Conservation (phyloP, 2,888 invertebrate species). For the Agrochola macilenta region DNA sequence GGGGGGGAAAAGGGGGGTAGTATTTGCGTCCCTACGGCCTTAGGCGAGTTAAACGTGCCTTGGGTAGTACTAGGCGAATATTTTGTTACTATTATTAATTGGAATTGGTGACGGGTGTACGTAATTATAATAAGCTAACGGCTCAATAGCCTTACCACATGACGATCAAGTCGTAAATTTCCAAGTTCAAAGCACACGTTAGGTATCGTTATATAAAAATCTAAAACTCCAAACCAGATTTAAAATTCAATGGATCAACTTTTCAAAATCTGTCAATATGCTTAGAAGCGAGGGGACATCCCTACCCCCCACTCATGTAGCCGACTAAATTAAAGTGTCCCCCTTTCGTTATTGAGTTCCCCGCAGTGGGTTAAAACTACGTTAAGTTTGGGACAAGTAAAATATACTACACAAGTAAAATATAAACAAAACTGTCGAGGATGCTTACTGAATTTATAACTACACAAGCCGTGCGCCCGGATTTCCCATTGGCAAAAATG, state of each 20-base stretch:
- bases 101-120: neutral
- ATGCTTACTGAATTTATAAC: neutral
- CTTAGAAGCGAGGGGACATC: slow-evolving; percentile 39
- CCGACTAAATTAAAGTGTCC: slow-evolving; percentile 41
- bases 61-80: neutral
- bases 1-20: neutral
- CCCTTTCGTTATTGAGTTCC: slow-evolving; percentile 38
- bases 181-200: neutral
- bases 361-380: slow-evolving; percentile 24
- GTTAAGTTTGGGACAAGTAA: slow-evolving; percentile 22
- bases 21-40: neutral
- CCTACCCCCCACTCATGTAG: slow-evolving; percentile 24
- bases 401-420: slow-evolving; percentile 2
- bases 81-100: neutral
- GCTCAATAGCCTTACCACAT: neutral
- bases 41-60: neutral
- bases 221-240: neutral
- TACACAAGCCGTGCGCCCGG: neutral
- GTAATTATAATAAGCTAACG: neutral
- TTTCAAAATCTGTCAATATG: slow-evolving; percentile 40
- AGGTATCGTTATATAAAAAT: neutral
- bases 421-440: neutral
- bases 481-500: neutral
- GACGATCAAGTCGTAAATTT: neutral
- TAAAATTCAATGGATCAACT: slow-evolving; percentile 7